phyloP scores from a whole-genome alignment of 1,140 invertebrate genomes.

The Drosophila quadrilineata region DNA sequence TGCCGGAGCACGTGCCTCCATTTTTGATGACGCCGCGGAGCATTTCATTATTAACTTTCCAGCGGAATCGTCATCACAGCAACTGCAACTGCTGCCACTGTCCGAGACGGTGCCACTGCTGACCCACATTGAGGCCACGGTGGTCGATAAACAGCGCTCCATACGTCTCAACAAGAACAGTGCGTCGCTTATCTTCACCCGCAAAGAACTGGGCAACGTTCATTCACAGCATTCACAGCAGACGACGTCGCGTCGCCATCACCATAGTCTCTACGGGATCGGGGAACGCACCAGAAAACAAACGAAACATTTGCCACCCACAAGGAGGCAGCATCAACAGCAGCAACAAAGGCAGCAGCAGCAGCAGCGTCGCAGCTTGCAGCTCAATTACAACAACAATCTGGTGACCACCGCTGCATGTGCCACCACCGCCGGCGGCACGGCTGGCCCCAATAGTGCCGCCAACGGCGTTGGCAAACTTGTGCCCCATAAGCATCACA shows the following conservation, averaged over 20 bases:
- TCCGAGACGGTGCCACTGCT: conserved; percentile 77
- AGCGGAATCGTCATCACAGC: conserved; percentile 71
- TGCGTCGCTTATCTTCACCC: conserved; percentile 76
- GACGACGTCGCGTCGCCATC: conserved; percentile 57
- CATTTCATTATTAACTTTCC: conserved; percentile 77
- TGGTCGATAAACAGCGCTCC: conserved; percentile 69
- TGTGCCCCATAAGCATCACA: conserved; percentile 26
- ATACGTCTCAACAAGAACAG: conserved; percentile 75
- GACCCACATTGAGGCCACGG: conserved; percentile 71
- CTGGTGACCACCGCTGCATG: conserved; percentile 52
- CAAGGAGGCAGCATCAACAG: conserved; percentile 57
- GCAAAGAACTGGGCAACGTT: conserved; percentile 54
- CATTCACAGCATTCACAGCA: no score
- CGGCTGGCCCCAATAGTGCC: conserved; percentile 31
- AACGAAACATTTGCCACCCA: conserved; percentile 68
- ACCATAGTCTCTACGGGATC: conserved; percentile 55
- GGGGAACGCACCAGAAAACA: conserved; percentile 49
- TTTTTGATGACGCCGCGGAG: conserved; percentile 77
- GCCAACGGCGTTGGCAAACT: conserved; percentile 32
- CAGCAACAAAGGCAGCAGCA: conserved; percentile 1
- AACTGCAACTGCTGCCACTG: conserved; percentile 56
- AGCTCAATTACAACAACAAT: conserved; percentile 74
- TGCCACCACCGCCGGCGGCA: conserved; percentile 22
- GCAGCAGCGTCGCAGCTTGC: conserved; percentile 63
- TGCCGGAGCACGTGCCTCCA: conserved; percentile 47